phyloP scores from a whole-genome alignment of 2,113 vertebrate species.

The Phaethon lepturus region DNA sequence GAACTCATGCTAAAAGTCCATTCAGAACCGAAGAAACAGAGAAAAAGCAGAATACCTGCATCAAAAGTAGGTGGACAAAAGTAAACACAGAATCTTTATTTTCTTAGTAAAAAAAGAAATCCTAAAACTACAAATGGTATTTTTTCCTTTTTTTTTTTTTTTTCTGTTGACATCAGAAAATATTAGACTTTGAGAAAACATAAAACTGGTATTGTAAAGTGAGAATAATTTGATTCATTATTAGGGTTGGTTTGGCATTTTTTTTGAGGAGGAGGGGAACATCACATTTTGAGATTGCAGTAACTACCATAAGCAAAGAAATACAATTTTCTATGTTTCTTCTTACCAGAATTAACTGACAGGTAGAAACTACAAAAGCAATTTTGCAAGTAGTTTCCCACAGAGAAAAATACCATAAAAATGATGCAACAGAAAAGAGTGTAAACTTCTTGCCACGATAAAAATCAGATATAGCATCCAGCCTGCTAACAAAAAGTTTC shows the following conservation, averaged over 20 bases:
- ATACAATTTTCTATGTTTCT: neutral
- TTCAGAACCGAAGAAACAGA: neutral
- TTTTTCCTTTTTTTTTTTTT: neutral
- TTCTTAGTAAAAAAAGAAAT: neutral
- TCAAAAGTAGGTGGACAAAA: neutral
- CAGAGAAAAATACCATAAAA: neutral
- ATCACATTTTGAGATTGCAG: rapidly evolving
- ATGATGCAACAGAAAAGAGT: neutral
- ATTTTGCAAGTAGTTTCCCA: neutral
- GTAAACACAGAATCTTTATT: neutral
- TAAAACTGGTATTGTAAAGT: neutral
- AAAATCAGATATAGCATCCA: neutral
- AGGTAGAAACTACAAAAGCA: neutral
- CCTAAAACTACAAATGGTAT: neutral
- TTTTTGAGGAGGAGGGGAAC: rapidly evolving
- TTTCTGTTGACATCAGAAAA: neutral
- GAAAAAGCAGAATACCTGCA: neutral
- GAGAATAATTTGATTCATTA: neutral
- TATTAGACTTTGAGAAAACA: neutral
- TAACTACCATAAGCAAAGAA: neutral
- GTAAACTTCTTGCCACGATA: neutral
- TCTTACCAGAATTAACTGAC: neutral
- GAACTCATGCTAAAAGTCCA: neutral
- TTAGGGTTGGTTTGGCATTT: neutral
- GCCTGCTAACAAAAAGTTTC: neutral